A percentile compares a stretch with the other conserved stretches of the same genome.
Evolutionary conservation across 2,797 vertebrate genomes (phyloP).

Genomic region (Liasis olivaceus): DNA sequence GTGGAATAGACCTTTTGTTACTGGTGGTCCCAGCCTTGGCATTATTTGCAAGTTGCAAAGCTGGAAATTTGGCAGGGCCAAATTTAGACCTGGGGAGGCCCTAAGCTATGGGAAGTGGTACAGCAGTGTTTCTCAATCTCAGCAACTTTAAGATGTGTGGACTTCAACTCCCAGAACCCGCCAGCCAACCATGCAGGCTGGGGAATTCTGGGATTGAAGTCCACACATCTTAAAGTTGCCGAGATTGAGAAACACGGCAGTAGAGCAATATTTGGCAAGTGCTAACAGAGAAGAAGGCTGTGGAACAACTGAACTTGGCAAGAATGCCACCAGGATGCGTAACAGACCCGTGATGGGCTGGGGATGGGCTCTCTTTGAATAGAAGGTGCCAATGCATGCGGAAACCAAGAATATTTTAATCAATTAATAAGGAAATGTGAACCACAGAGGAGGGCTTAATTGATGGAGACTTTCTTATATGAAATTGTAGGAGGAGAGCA

Average conservation of each 20-base stretch:
- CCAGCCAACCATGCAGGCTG: not conserved
- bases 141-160: not conserved
- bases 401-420: not conserved
- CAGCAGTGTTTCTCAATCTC: not conserved
- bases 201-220: not conserved
- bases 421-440: not conserved
- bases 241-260: not conserved
- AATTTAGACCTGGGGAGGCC: not conserved
- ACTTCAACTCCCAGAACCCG: slow-evolving; percentile 70
- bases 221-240: not conserved
- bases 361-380: not conserved
- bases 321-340: not conserved
- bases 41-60: not conserved
- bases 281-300: not conserved
- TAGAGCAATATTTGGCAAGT: not conserved
- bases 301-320: not conserved
- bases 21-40: not conserved
- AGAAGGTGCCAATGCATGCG: not conserved
- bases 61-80: not conserved
- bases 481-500: not conserved
- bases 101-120: not conserved
- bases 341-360: not conserved
- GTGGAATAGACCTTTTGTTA: not conserved
- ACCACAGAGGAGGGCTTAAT: not conserved
- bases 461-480: not conserved